Evolutionary conservation across 1,140 invertebrate species (phyloP), one percentile per base, ranked within the genome.

Genomic region (Gerris buenoi): DNA sequence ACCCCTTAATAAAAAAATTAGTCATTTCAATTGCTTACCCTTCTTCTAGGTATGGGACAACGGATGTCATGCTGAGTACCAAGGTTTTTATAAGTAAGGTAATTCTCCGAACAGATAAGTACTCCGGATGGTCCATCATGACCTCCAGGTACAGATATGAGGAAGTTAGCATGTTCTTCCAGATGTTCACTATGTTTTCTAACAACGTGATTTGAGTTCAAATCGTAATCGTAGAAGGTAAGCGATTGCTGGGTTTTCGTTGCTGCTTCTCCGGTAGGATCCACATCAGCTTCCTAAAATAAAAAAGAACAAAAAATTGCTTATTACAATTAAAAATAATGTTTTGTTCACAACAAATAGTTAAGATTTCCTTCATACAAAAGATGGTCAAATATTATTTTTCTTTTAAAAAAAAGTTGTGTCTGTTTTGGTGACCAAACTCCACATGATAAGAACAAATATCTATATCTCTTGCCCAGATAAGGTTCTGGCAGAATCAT

Each of bases 61-160:
- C 95, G 86, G 73, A 99, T 99, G 75, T 99, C 97, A 73, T 95
- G 95, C 75, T 99, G 97, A 79, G 99, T 97, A 22, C 97, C 97
- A 68, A 99, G 83, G 82, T 99, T 99, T 79, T 99, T 99, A 75
- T 99, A 99, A 0, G 97, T 99, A 0, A 99, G 82, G 77, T 98
- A 99, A 78, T 99, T 99, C 78, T 99, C 97, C 0, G 96, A 98
- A 76, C 97, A 99, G 79, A 99, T 95, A 0, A 99, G 81, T 22
- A 99, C 95, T 63, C 97, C 97, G 71, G 95, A 97, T 0, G 97
- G 97, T 0, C 97, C 97, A 80, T 99, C 97, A 78, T 92, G 93
- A 2, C 97, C 97, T 33, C 97, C 91, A 27, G 91, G 91, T 5
- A 95, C 95, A 25, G 94, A 91, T 13, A 99, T 93, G 0, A 99